Percentiles rank a stretch among this genome's conserved stretches.
phyloP scores from a whole-genome alignment of 1,140 invertebrate genomes.

The Sipha flava region DNA sequence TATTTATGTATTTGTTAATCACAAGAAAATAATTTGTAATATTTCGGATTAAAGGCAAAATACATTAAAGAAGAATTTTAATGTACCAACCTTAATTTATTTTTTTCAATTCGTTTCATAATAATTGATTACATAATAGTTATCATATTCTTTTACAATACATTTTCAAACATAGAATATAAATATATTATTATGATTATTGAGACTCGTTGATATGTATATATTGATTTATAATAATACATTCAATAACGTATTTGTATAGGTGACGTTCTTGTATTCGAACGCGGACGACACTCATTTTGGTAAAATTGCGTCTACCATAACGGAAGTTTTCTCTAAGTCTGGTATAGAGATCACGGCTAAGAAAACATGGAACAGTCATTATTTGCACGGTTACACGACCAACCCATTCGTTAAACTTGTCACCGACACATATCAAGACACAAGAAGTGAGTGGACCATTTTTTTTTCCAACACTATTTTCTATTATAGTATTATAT shows the following conservation, averaged over 20 bases:
- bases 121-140: not conserved
- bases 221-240: too few relatives aligned
- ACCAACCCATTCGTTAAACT: conserved; percentile 71
- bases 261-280: conserved; percentile 67
- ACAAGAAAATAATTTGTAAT: too few relatives aligned
- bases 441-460: conserved; percentile 64
- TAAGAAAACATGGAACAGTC: conserved; percentile 60
- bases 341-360: conserved; percentile 59
- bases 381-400: conserved; percentile 64
- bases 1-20: too few relatives aligned
- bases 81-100: not conserved
- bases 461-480: not conserved
- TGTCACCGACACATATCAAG: conserved; percentile 65
- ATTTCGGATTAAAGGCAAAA: too few relatives aligned
- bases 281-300: conserved; percentile 61
- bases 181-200: too few relatives aligned
- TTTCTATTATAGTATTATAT: too few relatives aligned
- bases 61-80: too few relatives aligned
- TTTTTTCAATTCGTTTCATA: not conserved
- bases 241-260: conserved; percentile 9
- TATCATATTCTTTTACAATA: too few relatives aligned
- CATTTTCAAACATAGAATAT: too few relatives aligned
- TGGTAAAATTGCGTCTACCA: conserved; percentile 61
- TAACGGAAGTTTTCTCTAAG: conserved; percentile 55
- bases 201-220: too few relatives aligned